phyloP scores from a whole-genome alignment of 2,797 vertebrate genomes.

The Acanthornis magna region DNA sequence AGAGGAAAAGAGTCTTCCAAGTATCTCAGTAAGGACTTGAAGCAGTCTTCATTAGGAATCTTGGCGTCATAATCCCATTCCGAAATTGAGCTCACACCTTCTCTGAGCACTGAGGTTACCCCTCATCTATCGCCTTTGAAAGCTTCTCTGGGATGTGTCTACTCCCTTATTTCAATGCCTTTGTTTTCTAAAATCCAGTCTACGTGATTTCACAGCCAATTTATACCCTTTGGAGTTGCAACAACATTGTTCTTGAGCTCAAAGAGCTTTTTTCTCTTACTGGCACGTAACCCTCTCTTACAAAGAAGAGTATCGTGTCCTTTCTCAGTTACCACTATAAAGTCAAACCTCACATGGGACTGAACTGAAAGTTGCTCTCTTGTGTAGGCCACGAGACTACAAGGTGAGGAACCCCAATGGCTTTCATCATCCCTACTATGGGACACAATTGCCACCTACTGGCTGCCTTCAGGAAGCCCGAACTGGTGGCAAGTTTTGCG shows the following conservation, averaged over 20 bases:
- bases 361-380: background rate
- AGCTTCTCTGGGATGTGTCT: background rate
- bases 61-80: background rate
- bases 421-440: background rate
- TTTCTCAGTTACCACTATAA: background rate
- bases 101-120: background rate
- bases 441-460: constrained; percentile 44
- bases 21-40: background rate
- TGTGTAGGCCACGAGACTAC: background rate
- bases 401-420: background rate
- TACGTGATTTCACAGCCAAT: background rate
- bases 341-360: background rate
- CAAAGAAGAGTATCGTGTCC: background rate
- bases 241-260: background rate
- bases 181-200: background rate
- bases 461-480: background rate
- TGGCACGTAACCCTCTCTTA: background rate
- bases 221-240: background rate
- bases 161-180: background rate
- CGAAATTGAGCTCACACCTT: background rate
- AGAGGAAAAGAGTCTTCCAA: background rate
- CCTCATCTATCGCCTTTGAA: background rate
- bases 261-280: background rate
- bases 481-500: fast-evolving
- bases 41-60: background rate